Evolutionary conservation across 35 echinoderm and acorn worm species (phyloP).

Genomic region (Apostichopus californicus): DNA sequence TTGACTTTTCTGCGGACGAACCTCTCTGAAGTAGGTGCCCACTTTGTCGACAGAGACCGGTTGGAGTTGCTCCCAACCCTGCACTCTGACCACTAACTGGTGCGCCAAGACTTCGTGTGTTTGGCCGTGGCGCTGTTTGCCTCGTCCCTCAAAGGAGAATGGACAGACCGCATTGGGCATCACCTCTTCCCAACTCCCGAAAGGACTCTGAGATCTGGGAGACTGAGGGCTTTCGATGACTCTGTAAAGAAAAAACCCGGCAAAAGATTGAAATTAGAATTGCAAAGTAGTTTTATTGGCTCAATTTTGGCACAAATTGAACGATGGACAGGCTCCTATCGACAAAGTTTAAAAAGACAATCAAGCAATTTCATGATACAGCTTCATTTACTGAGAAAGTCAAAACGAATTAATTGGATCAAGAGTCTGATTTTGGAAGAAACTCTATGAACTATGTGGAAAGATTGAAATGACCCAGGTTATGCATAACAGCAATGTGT

Average conservation of each 20-base stretch:
- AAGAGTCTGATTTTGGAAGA: too few species aligned
- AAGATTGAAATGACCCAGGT: too few species aligned
- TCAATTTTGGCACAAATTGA: too few species aligned
- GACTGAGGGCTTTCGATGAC: conserved; percentile 48
- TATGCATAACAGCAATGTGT: too few species aligned
- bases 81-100: conserved; percentile 84
- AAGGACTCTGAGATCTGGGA: conserved; percentile 28
- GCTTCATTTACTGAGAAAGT: too few species aligned
- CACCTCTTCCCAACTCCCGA: conserved; percentile 84
- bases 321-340: too few species aligned
- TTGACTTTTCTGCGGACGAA: conserved; percentile 72
- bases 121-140: conserved; percentile 84
- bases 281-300: too few species aligned
- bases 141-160: conserved; percentile 89
- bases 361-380: too few species aligned
- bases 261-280: too few species aligned
- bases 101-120: conserved; percentile 88
- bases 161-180: conserved; percentile 64
- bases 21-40: conserved; percentile 82
- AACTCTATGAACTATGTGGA: too few species aligned
- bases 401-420: too few species aligned
- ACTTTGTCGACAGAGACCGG: conserved; percentile 96
- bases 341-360: too few species aligned
- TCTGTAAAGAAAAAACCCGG: conserved; percentile 20
- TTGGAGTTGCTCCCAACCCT: conserved; percentile 87